Conservation (phyloP, 2,797 vertebrate species). For the Clamator glandarius region DNA sequence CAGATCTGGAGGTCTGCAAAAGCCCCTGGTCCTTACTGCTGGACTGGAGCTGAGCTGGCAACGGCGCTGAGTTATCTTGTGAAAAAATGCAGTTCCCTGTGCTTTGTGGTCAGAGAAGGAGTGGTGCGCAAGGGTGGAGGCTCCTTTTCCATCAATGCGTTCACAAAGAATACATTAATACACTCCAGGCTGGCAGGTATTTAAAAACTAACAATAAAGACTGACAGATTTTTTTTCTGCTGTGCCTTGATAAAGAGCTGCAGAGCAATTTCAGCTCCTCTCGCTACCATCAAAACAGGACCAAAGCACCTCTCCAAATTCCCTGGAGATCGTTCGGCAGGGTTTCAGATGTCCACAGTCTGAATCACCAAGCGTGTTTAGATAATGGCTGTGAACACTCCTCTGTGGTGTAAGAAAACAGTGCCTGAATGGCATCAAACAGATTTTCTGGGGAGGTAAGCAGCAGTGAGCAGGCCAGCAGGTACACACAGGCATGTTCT, state of each 20-base stretch:
- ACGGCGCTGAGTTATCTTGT: rapidly evolving
- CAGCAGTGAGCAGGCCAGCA: not conserved
- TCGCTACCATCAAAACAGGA: not conserved
- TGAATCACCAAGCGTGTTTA: not conserved
- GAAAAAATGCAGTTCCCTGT: not conserved
- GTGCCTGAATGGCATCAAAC: rapidly evolving
- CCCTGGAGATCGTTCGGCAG: not conserved
- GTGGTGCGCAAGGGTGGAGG: constrained; percentile 35
- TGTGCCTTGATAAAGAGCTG: not conserved
- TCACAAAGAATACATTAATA: not conserved
- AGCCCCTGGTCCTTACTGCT: not conserved
- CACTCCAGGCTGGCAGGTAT: not conserved
- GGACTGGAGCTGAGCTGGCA: not conserved
- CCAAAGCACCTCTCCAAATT: not conserved
- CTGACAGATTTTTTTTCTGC: not conserved
- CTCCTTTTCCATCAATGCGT: not conserved
- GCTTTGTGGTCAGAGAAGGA: constrained; percentile 42
- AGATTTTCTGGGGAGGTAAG: not conserved
- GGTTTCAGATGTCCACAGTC: not conserved
- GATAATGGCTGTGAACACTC: not conserved
- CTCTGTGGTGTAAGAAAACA: not conserved
- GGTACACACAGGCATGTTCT: rapidly evolving
- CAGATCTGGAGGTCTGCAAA: not conserved
- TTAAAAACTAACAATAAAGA: not conserved
- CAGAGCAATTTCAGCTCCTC: not conserved